phyloP scores from a whole-genome alignment of 1,140 invertebrate species.

The Drosophila kanapiae region DNA sequence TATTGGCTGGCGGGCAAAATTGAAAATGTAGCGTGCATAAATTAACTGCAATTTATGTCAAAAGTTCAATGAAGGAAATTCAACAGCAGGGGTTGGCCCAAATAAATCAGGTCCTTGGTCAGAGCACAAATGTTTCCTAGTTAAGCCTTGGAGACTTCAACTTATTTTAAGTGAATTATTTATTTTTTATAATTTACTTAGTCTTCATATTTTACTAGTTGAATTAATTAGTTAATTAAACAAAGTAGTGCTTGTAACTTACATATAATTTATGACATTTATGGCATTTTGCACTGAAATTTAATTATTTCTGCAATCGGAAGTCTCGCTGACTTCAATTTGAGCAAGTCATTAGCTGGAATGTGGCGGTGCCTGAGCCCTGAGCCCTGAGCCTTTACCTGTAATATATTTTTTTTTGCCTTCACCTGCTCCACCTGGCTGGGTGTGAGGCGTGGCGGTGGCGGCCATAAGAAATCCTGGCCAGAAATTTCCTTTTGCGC shows the following conservation, averaged over 20 bases:
- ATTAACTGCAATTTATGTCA: constrained; percentile 71
- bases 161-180: too few species aligned
- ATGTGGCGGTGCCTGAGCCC: neutral
- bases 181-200: neutral
- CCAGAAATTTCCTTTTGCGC: constrained; percentile 22
- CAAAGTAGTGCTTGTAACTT: neutral
- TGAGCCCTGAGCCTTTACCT: too few species aligned
- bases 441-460: constrained; percentile 22
- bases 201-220: too few species aligned
- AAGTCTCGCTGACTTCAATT: constrained; percentile 77
- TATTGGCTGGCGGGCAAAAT: constrained; percentile 22
- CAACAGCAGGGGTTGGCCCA: neutral
- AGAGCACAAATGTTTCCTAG: neutral
- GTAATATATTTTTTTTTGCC: neutral
- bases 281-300: constrained; percentile 24
- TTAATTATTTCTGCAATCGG: constrained; percentile 72
- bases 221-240: neutral
- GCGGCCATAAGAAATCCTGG: constrained; percentile 34
- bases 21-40: constrained; percentile 60
- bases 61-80: constrained; percentile 47
- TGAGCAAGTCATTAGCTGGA: constrained; percentile 46
- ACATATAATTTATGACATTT: neutral
- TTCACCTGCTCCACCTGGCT: neutral
- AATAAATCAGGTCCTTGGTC: constrained; percentile 11
- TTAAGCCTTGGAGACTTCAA: too few species aligned